These are phyloP conservation scores for Bactericera cockerelli DNA, from an alignment of 1,140 invertebrate genomes.

Conservation along the genomic window DNA sequence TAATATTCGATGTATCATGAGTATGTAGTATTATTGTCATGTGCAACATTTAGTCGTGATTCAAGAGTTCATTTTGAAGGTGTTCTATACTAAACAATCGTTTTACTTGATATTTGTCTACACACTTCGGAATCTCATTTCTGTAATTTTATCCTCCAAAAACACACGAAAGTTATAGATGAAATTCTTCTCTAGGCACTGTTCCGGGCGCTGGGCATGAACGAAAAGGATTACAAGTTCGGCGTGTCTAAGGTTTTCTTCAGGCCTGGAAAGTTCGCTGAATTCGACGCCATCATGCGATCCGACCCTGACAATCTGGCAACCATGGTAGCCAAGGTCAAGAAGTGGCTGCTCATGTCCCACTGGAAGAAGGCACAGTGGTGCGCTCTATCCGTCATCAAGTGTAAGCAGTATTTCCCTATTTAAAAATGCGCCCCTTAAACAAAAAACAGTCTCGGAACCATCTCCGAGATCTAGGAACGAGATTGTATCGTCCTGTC, in stretches of 20 bases:
- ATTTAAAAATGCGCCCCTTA: too few species aligned
- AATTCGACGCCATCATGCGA: slow-evolving; percentile 94
- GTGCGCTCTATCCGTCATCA: slow-evolving; percentile 80
- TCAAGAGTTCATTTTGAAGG: too few species aligned
- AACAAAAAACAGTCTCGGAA: too few species aligned
- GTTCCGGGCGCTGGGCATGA: slow-evolving; percentile 83
- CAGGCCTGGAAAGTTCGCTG: slow-evolving; percentile 91
- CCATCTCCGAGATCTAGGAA: too few species aligned
- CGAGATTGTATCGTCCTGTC: too few species aligned
- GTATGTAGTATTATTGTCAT: too few species aligned
- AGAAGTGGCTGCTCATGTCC: slow-evolving; percentile 77
- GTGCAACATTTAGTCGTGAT: too few species aligned
- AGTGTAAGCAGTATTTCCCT: slow-evolving; percentile 69
- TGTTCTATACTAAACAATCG: too few species aligned
- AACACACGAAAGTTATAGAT: slow-evolving; percentile 2
- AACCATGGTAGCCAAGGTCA: slow-evolving; percentile 67
- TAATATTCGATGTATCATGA: too few species aligned
- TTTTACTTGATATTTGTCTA: too few species aligned
- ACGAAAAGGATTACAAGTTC: slow-evolving; percentile 90
- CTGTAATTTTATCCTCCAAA: background rate
- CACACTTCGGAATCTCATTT: too few species aligned
- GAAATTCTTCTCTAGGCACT: slow-evolving; percentile 47
- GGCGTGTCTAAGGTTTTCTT: slow-evolving; percentile 95
- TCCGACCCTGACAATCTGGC: slow-evolving; percentile 84
- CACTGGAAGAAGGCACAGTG: slow-evolving; percentile 88